These are phyloP conservation scores for Pipa parva DNA, from an alignment of 2,113 vertebrate genomes.

Conservation along the genomic window DNA sequence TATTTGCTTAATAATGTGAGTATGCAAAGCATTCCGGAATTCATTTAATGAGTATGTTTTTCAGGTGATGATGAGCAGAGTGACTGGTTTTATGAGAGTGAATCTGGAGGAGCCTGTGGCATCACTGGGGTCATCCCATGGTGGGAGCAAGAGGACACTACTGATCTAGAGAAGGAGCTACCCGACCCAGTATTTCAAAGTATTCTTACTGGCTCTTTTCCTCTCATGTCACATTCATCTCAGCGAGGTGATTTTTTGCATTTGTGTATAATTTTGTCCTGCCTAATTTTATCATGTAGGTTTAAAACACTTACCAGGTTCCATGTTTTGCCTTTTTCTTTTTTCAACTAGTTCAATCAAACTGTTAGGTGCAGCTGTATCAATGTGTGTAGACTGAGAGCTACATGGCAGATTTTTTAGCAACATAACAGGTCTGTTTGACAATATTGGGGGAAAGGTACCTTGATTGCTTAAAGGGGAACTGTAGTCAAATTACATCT, in stretches of 20 bases:
- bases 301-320: too few relatives aligned
- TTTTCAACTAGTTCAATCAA: too few relatives aligned
- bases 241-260: conserved; percentile 76
- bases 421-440: too few relatives aligned
- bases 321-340: too few relatives aligned
- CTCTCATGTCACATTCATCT: conserved; percentile 78
- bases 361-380: neutral
- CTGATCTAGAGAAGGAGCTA: conserved; percentile 76
- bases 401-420: too few relatives aligned
- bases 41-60: too few relatives aligned
- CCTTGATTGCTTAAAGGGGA: too few relatives aligned
- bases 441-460: too few relatives aligned
- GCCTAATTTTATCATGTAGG: neutral
- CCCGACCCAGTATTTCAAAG: conserved; percentile 89
- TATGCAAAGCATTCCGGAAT: too few relatives aligned
- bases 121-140: conserved; percentile 86
- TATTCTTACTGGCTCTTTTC: conserved; percentile 89
- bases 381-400: neutral
- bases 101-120: conserved; percentile 85
- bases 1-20: too few relatives aligned
- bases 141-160: conserved; percentile 85
- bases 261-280: neutral
- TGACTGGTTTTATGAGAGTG: conserved; percentile 95
- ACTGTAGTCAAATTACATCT: too few relatives aligned
- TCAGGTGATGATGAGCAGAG: conserved; percentile 95